A percentile compares a stretch with the other conserved stretches of the same genome.
Evolutionary conservation across 2,113 vertebrate genomes (phyloP).

Genomic region (Hipposideros armiger): DNA sequence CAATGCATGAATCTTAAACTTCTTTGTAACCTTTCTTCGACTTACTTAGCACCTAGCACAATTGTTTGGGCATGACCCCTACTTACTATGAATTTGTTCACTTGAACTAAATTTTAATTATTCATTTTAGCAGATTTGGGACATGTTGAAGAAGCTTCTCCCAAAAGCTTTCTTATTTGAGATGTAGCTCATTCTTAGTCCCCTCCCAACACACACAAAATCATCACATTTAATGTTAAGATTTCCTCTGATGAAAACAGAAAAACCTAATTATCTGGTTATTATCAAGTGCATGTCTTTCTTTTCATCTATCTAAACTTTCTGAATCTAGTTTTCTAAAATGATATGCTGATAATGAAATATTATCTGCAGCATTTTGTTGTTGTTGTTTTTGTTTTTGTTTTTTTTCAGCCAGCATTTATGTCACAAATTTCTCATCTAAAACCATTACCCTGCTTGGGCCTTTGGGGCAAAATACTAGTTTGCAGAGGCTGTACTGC

Average conservation of each 20-base stretch:
- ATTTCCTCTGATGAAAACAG: not conserved
- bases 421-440: not conserved
- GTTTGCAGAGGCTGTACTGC: not conserved
- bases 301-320: not conserved
- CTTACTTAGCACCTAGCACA: not conserved
- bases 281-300: not conserved
- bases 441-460: not conserved
- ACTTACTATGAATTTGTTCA: not conserved
- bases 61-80: not conserved
- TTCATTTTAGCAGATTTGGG: not conserved
- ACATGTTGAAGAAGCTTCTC: not conserved
- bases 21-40: not conserved
- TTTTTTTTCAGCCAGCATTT: not conserved
- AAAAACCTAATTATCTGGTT: not conserved
- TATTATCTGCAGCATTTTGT: not conserved
- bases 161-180: not conserved
- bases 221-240: slow-evolving; percentile 12
- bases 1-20: not conserved
- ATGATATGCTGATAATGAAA: not conserved
- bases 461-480: not conserved
- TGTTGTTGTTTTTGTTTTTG: too few relatives aligned
- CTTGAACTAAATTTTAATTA: slow-evolving; percentile 18
- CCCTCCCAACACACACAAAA: not conserved
- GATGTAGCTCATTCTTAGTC: not conserved
- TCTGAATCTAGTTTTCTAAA: slow-evolving; percentile 35